Conservation (phyloP, 2,888 invertebrate species). For the Slavum lentiscoides region DNA sequence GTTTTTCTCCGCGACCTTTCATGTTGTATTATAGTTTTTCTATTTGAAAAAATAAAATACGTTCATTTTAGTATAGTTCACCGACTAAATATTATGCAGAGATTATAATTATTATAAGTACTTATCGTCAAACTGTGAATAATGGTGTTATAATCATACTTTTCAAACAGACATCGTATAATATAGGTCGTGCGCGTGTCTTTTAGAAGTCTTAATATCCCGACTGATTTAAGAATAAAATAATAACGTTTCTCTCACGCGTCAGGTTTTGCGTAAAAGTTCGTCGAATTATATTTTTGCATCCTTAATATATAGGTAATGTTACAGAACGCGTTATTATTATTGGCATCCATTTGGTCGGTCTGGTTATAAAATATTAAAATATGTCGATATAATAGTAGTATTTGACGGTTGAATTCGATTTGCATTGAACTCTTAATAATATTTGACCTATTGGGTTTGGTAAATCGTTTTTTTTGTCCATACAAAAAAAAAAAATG, state of each 20-base stretch:
- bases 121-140: too few relatives aligned
- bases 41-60: background rate
- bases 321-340: background rate
- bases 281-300: too few relatives aligned
- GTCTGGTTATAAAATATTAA: background rate
- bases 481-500: background rate
- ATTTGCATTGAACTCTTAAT: slow-evolving; percentile 11
- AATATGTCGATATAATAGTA: slow-evolving; percentile 14
- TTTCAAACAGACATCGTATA: background rate
- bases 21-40: background rate
- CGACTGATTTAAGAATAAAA: too few relatives aligned
- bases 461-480: background rate
- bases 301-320: background rate
- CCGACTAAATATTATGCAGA: background rate
- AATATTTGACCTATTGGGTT: background rate
- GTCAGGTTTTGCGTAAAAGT: too few relatives aligned
- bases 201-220: too few relatives aligned
- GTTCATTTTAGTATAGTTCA: background rate
- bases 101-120: too few relatives aligned
- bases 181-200: too few relatives aligned
- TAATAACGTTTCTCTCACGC: too few relatives aligned
- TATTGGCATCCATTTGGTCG: background rate
- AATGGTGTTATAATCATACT: too few relatives aligned
- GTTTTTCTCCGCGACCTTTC: background rate
- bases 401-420: slow-evolving; percentile 15